These are phyloP conservation scores for Onychostoma macrolepis DNA, from an alignment of 2,113 vertebrate species.

Conservation along the genomic window DNA sequence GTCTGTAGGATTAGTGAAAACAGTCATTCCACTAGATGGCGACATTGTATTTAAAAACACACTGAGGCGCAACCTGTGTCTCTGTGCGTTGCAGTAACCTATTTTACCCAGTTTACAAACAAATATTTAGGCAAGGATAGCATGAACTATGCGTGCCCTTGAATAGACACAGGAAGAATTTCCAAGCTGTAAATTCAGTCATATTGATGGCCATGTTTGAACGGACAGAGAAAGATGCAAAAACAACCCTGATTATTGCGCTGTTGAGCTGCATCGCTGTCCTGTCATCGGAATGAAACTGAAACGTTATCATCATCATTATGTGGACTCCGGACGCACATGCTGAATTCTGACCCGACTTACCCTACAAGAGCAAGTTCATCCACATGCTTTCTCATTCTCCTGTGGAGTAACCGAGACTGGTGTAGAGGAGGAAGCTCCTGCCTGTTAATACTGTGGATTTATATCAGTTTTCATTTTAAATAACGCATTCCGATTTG, in stretches of 20 bases:
- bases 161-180: neutral
- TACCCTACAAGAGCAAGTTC: slow-evolving; percentile 25
- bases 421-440: neutral
- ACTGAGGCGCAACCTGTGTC: slow-evolving; percentile 33
- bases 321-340: slow-evolving; percentile 24
- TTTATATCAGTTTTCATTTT: neutral
- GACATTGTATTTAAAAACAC: slow-evolving; percentile 21
- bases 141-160: neutral
- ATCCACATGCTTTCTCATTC: slow-evolving; percentile 16
- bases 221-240: neutral
- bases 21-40: slow-evolving; percentile 35
- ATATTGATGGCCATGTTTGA: neutral
- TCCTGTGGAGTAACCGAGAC: slow-evolving; percentile 2
- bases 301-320: slow-evolving; percentile 23
- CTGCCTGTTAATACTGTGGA: neutral
- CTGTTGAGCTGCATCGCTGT: neutral
- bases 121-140: neutral
- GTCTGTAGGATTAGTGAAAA: neutral
- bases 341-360: slow-evolving; percentile 19
- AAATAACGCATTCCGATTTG: neutral
- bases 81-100: slow-evolving; percentile 43
- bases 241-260: neutral
- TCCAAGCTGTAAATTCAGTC: neutral
- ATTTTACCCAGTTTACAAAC: slow-evolving; percentile 45
- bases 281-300: slow-evolving; percentile 11